phyloP scores from a whole-genome alignment of 2,113 vertebrate genomes.

The Rhinolophus ferrumequinum region DNA sequence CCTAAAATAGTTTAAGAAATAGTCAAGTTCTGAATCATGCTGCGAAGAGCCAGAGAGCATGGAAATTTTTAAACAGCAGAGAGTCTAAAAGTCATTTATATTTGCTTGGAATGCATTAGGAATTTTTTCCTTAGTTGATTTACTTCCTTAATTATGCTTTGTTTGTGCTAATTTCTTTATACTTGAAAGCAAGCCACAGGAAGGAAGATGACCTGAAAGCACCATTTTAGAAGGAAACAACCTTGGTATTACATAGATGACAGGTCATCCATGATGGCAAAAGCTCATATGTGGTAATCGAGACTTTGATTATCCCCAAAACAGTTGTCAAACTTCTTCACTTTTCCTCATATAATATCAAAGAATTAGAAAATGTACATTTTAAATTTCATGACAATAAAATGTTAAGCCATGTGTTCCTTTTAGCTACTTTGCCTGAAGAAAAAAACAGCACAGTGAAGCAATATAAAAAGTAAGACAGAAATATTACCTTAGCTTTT shows the following conservation, averaged over 20 bases:
- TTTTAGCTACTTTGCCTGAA: background rate
- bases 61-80: background rate
- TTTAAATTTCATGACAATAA: background rate
- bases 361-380: background rate
- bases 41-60: background rate
- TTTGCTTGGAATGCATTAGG: slow-evolving; percentile 4
- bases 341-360: background rate
- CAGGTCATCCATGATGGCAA: no score
- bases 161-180: background rate
- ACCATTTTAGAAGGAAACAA: background rate
- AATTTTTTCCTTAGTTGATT: background rate
- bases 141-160: slow-evolving; percentile 21
- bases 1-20: slow-evolving; percentile 28
- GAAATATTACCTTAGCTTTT: background rate
- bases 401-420: background rate
- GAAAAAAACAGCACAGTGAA: background rate
- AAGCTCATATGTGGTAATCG: background rate
- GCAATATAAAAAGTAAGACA: background rate
- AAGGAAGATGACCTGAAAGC: background rate
- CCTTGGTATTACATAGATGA: background rate
- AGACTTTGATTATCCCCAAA: background rate
- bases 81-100: slow-evolving; percentile 10
- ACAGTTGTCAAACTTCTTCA: background rate
- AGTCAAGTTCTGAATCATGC: slow-evolving; percentile 49
- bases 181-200: background rate